These are phyloP conservation scores for Dendroctonus valens DNA, from an alignment of 1,140 invertebrate species.

Conservation along the genomic window DNA sequence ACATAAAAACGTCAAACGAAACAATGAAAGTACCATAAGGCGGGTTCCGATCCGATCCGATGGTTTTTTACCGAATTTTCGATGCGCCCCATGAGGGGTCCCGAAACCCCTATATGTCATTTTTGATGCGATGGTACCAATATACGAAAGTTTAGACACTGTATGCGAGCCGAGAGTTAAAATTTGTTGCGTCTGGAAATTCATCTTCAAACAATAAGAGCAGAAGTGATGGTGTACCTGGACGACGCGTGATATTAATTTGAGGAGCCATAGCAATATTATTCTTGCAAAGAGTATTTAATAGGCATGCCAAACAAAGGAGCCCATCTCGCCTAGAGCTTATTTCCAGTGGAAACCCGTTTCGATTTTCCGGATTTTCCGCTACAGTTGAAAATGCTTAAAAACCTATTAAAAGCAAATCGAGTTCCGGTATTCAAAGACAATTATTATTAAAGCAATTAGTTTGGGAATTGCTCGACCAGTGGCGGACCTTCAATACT, in stretches of 20 bases:
- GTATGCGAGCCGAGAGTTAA: too few species aligned
- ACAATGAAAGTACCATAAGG: conserved; percentile 19
- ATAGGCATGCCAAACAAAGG: conserved; percentile 28
- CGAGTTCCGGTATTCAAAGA: conserved; percentile 34
- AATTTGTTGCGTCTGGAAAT: too few species aligned
- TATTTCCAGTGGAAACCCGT: conserved; percentile 25
- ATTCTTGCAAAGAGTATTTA: conserved; percentile 21
- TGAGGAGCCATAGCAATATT: background rate
- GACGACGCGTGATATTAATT: conserved; percentile 6
- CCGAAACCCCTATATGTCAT: conserved; percentile 6
- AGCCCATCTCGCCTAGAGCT: conserved; percentile 24
- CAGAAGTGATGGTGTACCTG: too few species aligned
- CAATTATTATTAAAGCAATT: conserved; percentile 33
- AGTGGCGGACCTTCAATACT: conserved; percentile 8
- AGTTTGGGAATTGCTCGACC: conserved; percentile 24
- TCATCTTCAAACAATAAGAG: too few species aligned
- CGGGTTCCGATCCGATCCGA: background rate
- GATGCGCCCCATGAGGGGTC: conserved; percentile 15
- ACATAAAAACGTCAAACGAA: conserved; percentile 24
- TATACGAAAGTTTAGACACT: too few species aligned
- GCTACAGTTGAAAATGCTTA: conserved; percentile 32
- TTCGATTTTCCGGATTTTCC: conserved; percentile 35
- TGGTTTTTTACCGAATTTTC: conserved; percentile 21
- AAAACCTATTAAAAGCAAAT: conserved; percentile 35
- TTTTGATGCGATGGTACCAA: background rate